Conservation (phyloP, 2,113 vertebrate species). For the Osmerus mordax region DNA sequence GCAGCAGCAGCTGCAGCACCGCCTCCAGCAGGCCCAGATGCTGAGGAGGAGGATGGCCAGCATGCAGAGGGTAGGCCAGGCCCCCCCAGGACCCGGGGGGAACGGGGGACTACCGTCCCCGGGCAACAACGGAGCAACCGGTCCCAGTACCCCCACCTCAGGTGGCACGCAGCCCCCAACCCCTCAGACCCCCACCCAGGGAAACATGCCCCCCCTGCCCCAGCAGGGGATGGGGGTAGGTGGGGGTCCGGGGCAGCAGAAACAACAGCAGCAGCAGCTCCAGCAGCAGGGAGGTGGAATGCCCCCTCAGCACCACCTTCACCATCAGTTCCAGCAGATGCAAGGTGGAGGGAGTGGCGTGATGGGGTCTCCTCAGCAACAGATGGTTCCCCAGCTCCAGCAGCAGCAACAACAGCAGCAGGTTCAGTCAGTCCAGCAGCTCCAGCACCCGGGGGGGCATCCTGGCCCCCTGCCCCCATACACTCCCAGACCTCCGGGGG, state of each 20-base stretch:
- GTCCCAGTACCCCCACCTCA: conserved; percentile 85
- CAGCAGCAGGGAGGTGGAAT: conserved; percentile 47
- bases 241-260: conserved; percentile 31
- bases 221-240: conserved; percentile 61
- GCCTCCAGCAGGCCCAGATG: conserved; percentile 97
- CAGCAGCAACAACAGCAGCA: conserved; percentile 78
- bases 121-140: conserved; percentile 66
- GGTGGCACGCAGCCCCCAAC: conserved; percentile 86
- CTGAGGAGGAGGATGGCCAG: conserved; percentile 91
- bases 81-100: conserved; percentile 65
- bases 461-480: conserved; percentile 71
- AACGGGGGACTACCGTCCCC: conserved; percentile 66
- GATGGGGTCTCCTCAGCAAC: conserved; percentile 70
- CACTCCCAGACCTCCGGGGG: conserved; percentile 81
- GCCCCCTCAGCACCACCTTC: conserved; percentile 62
- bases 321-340: conserved; percentile 66
- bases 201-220: conserved; percentile 55
- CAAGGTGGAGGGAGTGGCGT: conserved; percentile 57
- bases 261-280: conserved; percentile 42
- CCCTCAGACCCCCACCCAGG: conserved; percentile 82
- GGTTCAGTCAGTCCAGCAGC: conserved; percentile 71
- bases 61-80: conserved; percentile 89
- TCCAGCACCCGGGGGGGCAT: conserved; percentile 59
- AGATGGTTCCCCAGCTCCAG: conserved; percentile 53
- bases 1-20: conserved; percentile 94